Evolutionary conservation across 2,113 vertebrate species (phyloP), one percentile per base, ranked within the genome.

Genomic region (Corydoras maculifer): DNA sequence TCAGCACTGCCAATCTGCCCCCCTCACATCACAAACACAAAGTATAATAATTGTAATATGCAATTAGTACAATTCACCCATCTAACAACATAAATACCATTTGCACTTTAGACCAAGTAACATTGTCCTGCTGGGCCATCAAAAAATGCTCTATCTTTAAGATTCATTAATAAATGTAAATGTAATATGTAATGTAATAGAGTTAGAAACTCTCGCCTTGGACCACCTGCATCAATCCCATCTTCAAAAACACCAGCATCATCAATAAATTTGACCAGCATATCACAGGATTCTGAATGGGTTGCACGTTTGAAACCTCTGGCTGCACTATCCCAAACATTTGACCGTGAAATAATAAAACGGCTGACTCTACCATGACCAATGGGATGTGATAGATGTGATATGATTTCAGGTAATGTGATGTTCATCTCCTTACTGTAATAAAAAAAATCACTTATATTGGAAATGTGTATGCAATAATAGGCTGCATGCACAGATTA

Each of bases 101-200:
- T 78, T 74, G 76, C 62, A 79, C 66, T 78, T 65, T 77, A 82
- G 57, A 78, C 70, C 74, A 81, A 65, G 65, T 75, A 82, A 8
- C 48, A n/a, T 74, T 72, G 68, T 55, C 59, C 74, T 43, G 72
- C 75, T 62, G 79, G 75, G 70, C 75, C 75, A 72, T 78, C 68
- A 78, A 78, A 82, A 69, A 79, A 77, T 8, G 59, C 68, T 25
- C 49, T 32, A 50, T 75, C 53, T 72, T 79, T 72, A 9, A 78
- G 65, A 4, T 62, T 78, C 76, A 81, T 81, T 51, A 78, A 62
- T 31, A 75, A n/a, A n/a, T n/a, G n/a, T n/a, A n/a, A n/a, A n/a
- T n/a, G n/a, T n/a, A n/a, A n/a, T n/a, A n/a, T n/a, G n/a, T n/a
- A n/a, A n/a, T n/a, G n/a, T n/a, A n/a, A n/a, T n/a, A n/a, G 13